These are phyloP conservation scores for Cichlasoma orientale DNA, from an alignment of 2,797 vertebrate genomes.

Conservation along the genomic window DNA sequence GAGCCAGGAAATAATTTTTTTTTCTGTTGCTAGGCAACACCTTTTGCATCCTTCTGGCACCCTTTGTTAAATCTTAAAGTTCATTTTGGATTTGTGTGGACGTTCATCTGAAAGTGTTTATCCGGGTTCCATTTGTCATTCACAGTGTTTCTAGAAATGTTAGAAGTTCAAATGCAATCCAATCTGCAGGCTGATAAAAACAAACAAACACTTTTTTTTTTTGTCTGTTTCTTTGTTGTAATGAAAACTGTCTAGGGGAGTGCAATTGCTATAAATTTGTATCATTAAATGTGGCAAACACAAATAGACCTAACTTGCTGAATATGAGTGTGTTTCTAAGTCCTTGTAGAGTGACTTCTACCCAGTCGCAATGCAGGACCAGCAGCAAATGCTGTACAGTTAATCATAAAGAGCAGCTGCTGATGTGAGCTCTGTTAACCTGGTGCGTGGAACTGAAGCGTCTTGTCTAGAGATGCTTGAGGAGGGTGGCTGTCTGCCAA, in stretches of 20 bases:
- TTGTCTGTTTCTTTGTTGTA: background rate
- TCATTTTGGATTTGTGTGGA: constrained; percentile 6
- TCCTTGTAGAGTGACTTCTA: background rate
- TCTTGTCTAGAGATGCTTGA: constrained; percentile 42
- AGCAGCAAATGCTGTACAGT: constrained; percentile 16
- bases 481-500: constrained; percentile 45
- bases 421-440: constrained; percentile 27
- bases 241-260: background rate
- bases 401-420: constrained; percentile 16
- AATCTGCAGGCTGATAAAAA: background rate
- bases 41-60: constrained; percentile 34
- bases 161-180: background rate
- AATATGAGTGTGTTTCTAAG: background rate
- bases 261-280: background rate
- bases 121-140: background rate
- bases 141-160: constrained; percentile 6
- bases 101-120: constrained; percentile 16
- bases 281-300: constrained; percentile 17
- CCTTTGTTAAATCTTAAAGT: constrained; percentile 38
- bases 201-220: background rate
- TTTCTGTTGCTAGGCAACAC: constrained; percentile 50
- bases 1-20: constrained; percentile 12
- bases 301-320: constrained; percentile 10
- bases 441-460: constrained; percentile 20
- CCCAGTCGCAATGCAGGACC: constrained; percentile 12